Evolutionary conservation across 2,113 vertebrate genomes (phyloP).

Genomic region (Trogon surrucura): DNA sequence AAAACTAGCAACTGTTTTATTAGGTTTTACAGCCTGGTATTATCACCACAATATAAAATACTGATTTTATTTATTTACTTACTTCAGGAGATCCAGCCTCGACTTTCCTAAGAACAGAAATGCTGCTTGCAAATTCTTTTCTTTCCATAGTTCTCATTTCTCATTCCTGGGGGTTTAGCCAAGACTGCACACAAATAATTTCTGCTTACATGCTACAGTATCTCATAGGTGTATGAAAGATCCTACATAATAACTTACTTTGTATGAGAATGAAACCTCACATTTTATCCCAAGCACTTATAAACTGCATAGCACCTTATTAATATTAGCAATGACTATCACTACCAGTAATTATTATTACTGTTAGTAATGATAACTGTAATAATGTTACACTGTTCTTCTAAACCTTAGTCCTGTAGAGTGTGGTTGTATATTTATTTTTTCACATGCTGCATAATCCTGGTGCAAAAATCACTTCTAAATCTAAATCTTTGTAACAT

Average conservation of each 20-base stretch:
- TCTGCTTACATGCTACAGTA: background rate
- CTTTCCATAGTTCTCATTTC: background rate
- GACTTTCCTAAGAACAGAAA: background rate
- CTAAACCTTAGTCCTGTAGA: background rate
- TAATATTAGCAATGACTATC: background rate
- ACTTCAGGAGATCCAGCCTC: background rate
- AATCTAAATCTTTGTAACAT: background rate
- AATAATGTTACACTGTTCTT: background rate
- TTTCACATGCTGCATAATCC: background rate
- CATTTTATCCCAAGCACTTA: background rate
- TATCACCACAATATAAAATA: background rate
- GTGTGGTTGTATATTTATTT: background rate
- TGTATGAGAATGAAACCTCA: background rate
- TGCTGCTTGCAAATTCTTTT: background rate
- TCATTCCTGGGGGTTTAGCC: background rate
- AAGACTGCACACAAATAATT: background rate
- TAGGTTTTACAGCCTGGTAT: background rate
- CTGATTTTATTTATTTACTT: background rate
- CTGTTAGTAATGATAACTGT: background rate
- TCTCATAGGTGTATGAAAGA: background rate
- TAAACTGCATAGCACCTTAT: background rate
- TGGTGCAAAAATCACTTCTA: background rate
- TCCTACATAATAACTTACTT: background rate
- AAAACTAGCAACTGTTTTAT: background rate
- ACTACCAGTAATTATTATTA: too few species aligned